These are phyloP conservation scores for Hippocampus comes DNA, from an alignment of 2,113 vertebrate genomes.

Conservation along the genomic window DNA sequence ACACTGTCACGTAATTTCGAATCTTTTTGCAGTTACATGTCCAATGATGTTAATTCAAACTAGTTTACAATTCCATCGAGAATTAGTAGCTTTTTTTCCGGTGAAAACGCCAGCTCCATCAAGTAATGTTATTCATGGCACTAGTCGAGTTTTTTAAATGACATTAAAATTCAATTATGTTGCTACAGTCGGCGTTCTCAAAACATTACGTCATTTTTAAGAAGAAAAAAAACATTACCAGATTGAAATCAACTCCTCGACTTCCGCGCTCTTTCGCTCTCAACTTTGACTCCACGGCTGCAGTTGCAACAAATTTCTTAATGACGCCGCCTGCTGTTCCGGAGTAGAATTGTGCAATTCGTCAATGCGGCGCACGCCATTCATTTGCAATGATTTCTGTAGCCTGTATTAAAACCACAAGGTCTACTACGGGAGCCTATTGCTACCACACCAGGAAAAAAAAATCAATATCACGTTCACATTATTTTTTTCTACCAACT, in stretches of 20 bases:
- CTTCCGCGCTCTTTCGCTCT: neutral
- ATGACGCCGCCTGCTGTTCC: neutral
- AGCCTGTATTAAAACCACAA: too few species aligned
- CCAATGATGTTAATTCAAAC: neutral
- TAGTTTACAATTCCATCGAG: neutral
- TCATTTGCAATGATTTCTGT: too few species aligned
- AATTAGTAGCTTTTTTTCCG: neutral
- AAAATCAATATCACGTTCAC: too few species aligned
- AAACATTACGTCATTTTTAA: neutral
- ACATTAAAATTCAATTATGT: neutral
- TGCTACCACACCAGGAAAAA: too few species aligned
- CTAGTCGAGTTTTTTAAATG: neutral
- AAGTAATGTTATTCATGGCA: neutral
- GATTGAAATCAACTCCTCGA: neutral
- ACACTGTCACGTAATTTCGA: neutral
- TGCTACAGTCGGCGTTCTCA: neutral
- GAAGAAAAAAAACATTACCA: neutral
- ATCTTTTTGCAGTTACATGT: neutral
- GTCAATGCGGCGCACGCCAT: too few species aligned
- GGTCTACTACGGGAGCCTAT: too few species aligned
- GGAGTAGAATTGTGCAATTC: neutral
- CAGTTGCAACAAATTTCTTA: neutral
- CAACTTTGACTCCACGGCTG: neutral
- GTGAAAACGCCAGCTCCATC: neutral
- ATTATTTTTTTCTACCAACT: too few species aligned